Percentiles rank a stretch among this genome's conserved stretches.
phyloP scores from a whole-genome alignment of 2,113 vertebrate species.

The Triplophysa rosa region DNA sequence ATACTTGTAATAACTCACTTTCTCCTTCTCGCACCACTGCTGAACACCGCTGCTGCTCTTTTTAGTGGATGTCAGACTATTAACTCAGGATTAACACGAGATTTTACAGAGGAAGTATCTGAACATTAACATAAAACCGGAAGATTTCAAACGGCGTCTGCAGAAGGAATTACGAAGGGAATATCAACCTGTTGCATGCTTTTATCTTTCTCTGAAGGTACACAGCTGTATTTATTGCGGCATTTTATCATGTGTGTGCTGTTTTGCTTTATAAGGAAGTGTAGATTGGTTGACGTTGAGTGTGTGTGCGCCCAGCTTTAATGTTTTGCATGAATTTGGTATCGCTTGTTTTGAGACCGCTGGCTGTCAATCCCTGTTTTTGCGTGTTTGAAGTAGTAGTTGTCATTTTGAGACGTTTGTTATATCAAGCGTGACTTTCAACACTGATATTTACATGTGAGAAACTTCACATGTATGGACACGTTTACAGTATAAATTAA shows the following conservation, averaged over 20 bases:
- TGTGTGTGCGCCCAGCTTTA: no score
- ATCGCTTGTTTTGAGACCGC: neutral
- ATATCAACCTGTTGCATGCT: conserved; percentile 51
- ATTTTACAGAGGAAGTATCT: neutral
- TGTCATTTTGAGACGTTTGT: neutral
- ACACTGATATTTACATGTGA: no score
- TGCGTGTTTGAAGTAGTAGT: neutral
- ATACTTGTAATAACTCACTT: conserved; percentile 59
- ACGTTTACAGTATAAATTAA: no score
- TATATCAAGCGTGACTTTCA: neutral
- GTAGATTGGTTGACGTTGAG: neutral
- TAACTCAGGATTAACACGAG: conserved; percentile 22
- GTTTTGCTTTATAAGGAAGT: conserved; percentile 25
- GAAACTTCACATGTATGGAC: no score
- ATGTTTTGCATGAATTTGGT: neutral
- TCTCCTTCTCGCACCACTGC: conserved; percentile 36
- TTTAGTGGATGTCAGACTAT: conserved; percentile 19
- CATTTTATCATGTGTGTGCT: neutral
- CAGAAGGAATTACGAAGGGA: conserved; percentile 12
- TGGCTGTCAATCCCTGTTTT: neutral
- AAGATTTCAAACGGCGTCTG: neutral
- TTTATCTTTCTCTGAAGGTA: conserved; percentile 40
- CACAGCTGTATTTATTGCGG: neutral
- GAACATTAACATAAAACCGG: neutral
- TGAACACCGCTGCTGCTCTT: conserved; percentile 26